Base-by-base conservation (phyloP, 2,888 invertebrate genomes). In the Amphimallon solstitiale region DNA sequence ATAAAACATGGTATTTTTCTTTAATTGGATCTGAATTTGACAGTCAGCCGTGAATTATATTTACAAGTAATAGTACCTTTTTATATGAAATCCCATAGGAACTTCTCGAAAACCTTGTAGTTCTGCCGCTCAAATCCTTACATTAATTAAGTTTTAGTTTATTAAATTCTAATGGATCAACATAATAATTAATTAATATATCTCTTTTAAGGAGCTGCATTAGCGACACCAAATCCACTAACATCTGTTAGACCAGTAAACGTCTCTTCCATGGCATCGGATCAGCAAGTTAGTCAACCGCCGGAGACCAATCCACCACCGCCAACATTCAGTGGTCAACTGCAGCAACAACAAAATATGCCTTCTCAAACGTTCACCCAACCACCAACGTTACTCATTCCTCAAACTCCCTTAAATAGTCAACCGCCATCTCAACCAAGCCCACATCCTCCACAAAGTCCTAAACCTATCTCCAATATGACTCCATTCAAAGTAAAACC, bases 401-500 rank as follows among this genome's bases (percentile, higher is more conserved):
- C 80, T 43, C 79, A 80, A 64, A 76, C 67, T 70, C 48, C 66
- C 7, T 21, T 66, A n/a, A 38, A 73, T 64, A 71, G 71, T 69
- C 76, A 79, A 64, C 71, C 76, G 48, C 67, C 76, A 5, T 74
- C 79, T 7, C 79, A 77, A 63, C 69, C 77, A 48, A 78, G 79
- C n/a, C 79, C 79, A 4, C 77, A 75, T 62, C 77, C 80, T 1
- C 81, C 80, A 4, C 73, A 73, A 48, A 75, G 73, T 67, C 73
- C 74, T 54, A 72, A 72, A 46, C 70, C 75, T 37, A 72, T 67
- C 43, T 75, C 77, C n/a, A 81, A 79, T 72, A 81, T 85, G 70
- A 83, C 86, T 0, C 87, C 87, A 71, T 87, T 89, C 76, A 85
- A 92, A 85, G 91, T 91, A 38, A 92, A 91, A 76, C 90, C 91